Evolutionary conservation across 2,797 vertebrate genomes (phyloP).

Genomic region (Dendrocincla fuliginosa): DNA sequence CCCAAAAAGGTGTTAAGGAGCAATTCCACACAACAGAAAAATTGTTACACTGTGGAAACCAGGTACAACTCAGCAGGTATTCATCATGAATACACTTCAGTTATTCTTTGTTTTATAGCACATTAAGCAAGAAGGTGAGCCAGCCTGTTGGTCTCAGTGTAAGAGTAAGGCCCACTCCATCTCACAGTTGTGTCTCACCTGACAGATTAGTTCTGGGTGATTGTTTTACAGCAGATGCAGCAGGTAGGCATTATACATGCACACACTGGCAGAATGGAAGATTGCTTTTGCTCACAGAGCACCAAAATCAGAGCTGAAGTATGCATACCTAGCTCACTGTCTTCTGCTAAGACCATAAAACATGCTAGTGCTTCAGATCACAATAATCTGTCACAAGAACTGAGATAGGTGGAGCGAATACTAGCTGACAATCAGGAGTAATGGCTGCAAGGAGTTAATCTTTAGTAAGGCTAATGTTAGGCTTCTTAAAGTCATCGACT

Average conservation of each 20-base stretch:
- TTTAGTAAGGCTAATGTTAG: neutral
- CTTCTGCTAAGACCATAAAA: neutral
- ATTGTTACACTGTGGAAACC: neutral
- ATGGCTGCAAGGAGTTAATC: neutral
- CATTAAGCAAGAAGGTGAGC: neutral
- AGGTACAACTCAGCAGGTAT: neutral
- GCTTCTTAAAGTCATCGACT: neutral
- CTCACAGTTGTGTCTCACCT: neutral
- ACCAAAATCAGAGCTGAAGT: neutral
- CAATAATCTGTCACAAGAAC: neutral
- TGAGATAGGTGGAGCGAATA: neutral
- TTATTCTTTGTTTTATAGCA: neutral
- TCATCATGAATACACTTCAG: neutral
- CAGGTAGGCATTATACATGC: neutral
- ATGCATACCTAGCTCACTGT: neutral
- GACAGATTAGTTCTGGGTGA: neutral
- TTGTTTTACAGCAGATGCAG: neutral
- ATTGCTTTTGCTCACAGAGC: neutral
- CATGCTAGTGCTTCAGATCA: neutral
- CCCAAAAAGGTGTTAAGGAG: neutral
- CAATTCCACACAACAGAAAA: neutral
- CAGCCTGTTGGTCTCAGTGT: neutral
- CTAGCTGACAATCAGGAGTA: neutral
- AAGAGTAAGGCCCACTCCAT: neutral
- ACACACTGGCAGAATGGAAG: neutral